Conservation (phyloP, 2,113 vertebrate genomes). For the Oenanthe melanoleuca region DNA sequence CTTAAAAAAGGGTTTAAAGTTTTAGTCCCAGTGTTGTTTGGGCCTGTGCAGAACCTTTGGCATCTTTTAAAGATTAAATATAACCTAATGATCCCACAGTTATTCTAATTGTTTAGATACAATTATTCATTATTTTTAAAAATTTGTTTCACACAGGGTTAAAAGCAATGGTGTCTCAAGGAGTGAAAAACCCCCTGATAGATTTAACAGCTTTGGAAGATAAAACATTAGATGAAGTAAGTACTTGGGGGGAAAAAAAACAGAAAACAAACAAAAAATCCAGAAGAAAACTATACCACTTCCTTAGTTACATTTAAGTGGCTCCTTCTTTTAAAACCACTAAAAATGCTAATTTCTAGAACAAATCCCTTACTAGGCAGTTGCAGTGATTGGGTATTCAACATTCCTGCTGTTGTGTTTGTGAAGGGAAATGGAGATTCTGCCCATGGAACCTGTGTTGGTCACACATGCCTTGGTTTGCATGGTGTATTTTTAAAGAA, state of each 20-base stretch:
- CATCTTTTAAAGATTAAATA: not conserved
- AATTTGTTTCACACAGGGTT: conserved; percentile 78
- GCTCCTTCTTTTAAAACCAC: not conserved
- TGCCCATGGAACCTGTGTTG: not conserved
- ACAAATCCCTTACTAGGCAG: not conserved
- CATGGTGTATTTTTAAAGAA: not conserved
- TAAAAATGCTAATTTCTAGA: not conserved
- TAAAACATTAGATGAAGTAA: conserved; percentile 95
- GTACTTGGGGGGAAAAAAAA: not conserved
- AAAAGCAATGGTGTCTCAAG: conserved; percentile 93
- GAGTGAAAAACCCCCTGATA: conserved; percentile 95
- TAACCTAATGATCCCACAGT: not conserved
- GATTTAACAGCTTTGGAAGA: conserved; percentile 93
- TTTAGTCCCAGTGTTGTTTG: not conserved
- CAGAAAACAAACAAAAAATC: not conserved
- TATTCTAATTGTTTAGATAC: not conserved
- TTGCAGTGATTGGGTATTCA: not conserved
- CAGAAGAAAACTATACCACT: not conserved
- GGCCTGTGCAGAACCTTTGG: not conserved
- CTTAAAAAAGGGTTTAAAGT: not conserved
- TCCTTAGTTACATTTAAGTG: not conserved
- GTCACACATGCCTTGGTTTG: not conserved
- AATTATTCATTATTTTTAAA: not conserved
- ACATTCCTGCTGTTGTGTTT: not conserved
- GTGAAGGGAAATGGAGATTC: not conserved